Base-by-base conservation (phyloP, 2,888 invertebrate genomes). In the Luperina nickerlii region DNA sequence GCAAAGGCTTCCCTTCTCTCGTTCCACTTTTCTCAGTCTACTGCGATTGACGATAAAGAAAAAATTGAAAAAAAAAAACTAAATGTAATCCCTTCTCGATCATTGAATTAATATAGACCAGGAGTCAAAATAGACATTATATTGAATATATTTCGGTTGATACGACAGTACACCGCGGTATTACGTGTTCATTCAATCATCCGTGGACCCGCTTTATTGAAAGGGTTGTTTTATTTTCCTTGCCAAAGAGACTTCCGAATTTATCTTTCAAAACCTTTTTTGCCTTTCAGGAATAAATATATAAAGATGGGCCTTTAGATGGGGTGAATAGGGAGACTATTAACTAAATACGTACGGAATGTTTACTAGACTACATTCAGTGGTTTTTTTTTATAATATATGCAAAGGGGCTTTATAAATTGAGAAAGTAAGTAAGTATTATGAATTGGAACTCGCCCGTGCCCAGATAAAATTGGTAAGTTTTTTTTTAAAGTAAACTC, bases 201-300 rank as follows among this genome's bases (percentile, higher is more conserved):
- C 70, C 72, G 78, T 78, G 74, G 76, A 71, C 86, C 83, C 67
- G 66, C 48, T 87, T 87, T 83, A 83, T 87, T 87, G 87, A 73
- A 87, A 84, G 84, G 87, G 84, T 87, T 87, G 87, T 87, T 84
- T 84, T 87, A 84, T 84, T 87, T 84, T 83, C 60, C 72, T 78
- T 78, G 66, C 74, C 20, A 87, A 87, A 87, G 72, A 78, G 79
- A 75, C 77, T 67, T 67, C 84, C 74, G 65, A 83, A 84, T 83
- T 78, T 78, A 87, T 84, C 83, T 84, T 82, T 84, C 71, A 86
- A 86, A 86, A 82, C 69, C 87, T 71, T 83, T 79, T 83, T 83
- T 86, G 66, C 87, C 70, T 83, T 83, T 74, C 51, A 60, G 45
- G 60, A 72, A 81, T 70, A 74, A 71, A 75, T 75, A 81, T 54